Base-by-base conservation (phyloP, 2,113 vertebrate species). In the Eolophus roseicapilla region DNA sequence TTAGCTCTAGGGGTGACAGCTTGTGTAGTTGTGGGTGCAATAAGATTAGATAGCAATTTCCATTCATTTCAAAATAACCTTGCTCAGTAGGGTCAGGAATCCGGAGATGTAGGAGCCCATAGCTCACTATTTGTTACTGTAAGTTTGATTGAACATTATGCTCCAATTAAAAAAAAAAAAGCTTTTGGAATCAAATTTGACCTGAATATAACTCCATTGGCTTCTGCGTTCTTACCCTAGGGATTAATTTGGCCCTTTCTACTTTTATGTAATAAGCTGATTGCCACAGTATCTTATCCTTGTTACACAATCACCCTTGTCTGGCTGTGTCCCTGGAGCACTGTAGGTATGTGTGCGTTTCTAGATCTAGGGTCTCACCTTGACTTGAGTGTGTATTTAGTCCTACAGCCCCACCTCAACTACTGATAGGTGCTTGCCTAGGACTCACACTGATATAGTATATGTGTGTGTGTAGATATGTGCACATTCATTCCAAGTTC, bases 161-260 rank as follows among this genome's bases (percentile, higher is more conserved):
- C 74, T 95, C 88, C 65, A 95, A 91, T 94, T 97, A 80, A 92
- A 79, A 83, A 87, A 52, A 83, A 62, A 85, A 52, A 73, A 10
- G 60, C 18, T 62, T 92, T 96, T 79, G 92, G 88, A 95, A 84
- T 92, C 92, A 77, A 87, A 76, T 95, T 92, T 92, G 95, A 95
- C 96, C 95, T 95, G 92, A 91, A 96, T 95, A 82, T 96, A 96
- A 80, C 70, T 94, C 86, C n/a, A 10, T 50, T 87, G 81, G 86
- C 77, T 97, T 92, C 91, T 84, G 75, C 6, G 0, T 93, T 93
- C 90, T 96, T 89, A 76, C 95, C 65, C 83, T 37, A 59, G 95
- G 95, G 95, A 96, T 96, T 97, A 97, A 95, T 97, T 95, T 96
- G 95, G 88, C 96, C 93, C 96, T 95, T 96, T 96, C 92, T 65